Base-by-base conservation (phyloP, 1,140 invertebrate species). In the Papilio glaucus region DNA sequence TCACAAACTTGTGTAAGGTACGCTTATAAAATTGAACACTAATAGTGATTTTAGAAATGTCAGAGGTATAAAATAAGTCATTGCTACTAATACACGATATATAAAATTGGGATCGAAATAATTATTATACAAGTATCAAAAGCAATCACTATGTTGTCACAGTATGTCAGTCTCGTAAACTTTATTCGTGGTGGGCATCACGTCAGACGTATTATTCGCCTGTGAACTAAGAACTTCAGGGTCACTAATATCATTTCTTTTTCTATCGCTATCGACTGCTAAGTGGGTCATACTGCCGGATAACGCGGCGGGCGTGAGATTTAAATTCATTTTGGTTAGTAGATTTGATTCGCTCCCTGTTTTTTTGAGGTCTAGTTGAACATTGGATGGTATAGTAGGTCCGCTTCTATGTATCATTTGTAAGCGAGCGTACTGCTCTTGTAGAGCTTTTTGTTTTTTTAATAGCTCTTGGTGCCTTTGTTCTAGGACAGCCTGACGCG, bases 141-240 rank as follows among this genome's bases (percentile, higher is more conserved):
- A 74, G 75, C 73, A 79, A 81, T 75, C 73, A 78, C 72, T 74
- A 78, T 73, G 78, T 82, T 86, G 90, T 93, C 92, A 97, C 95
- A 98, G 96, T 94, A 98, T 98, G 88, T 98, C 97, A 80, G 97
- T 97, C 93, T 98, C 97, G 89, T 97, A 97, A 80, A 97, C 95
- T 89, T 97, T 96, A 85, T 94, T 96, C 61, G 90, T 92, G 37
- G 85, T 89, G 10, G 89, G 80, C 13, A 82, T 78, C 8, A 77
- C 18, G 24, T 88, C 83, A 9, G 75, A 39, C 26, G 72, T 65
- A 18, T 72, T 82, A 26, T 26, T 61, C 8, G 69, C 69, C 63
- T 74, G 81, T 6, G 78, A 72, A 10, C 45, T 53, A n/a, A 71
- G 39, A 68, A 72, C 65, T 29, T 80, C 71, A 18, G 83, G 75